phyloP scores from a whole-genome alignment of 2,113 vertebrate genomes.

The Herpailurus yagouaroundi region DNA sequence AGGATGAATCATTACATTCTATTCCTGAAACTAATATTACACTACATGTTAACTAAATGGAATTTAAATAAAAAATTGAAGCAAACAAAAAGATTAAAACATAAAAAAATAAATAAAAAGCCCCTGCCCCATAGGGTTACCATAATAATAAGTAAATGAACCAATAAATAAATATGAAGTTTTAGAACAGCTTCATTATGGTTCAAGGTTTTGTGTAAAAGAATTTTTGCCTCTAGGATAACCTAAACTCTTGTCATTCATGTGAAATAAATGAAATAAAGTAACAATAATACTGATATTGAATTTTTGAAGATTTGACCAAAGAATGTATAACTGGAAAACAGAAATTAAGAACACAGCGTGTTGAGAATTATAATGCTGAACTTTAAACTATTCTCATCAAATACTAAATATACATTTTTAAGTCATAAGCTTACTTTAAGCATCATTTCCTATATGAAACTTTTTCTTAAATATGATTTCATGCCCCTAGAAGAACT shows the following conservation, averaged over 20 bases:
- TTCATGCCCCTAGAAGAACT: not conserved
- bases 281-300: not conserved
- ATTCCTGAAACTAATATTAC: not conserved
- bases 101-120: not conserved
- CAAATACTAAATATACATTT: not conserved
- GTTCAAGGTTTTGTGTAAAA: not conserved
- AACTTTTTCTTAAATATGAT: not conserved
- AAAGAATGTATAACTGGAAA: not conserved
- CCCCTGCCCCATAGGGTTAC: not conserved
- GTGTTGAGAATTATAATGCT: not conserved
- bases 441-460: not conserved
- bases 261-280: not conserved
- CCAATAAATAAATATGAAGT: not conserved
- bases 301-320: not conserved
- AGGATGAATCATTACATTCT: not conserved
- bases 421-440: conserved; percentile 4
- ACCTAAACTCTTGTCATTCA: not conserved
- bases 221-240: not conserved
- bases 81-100: not conserved
- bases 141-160: not conserved
- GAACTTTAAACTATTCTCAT: not conserved
- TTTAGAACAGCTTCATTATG: not conserved
- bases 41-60: not conserved
- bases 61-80: not conserved
- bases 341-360: not conserved